A percentile compares a stretch with the other conserved stretches of the same genome.
phyloP scores from a whole-genome alignment of 2,113 vertebrate species.

The Ceuthmochares aereus region DNA sequence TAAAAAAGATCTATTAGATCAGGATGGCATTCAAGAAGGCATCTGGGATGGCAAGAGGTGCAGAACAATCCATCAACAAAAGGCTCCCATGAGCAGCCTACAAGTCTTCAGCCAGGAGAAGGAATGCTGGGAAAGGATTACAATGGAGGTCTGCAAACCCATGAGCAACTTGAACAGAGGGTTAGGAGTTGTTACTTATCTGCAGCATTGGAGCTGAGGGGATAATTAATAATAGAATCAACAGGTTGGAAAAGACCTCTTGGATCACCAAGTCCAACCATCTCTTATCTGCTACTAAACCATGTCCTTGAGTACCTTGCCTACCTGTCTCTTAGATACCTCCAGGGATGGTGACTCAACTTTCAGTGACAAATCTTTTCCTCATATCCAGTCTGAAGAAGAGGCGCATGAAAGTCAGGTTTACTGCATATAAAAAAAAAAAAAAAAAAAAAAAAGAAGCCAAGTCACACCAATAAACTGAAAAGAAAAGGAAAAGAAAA shows the following conservation, averaged over 20 bases:
- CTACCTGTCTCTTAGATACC: too few species aligned
- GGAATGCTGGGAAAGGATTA: neutral
- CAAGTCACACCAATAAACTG: neutral
- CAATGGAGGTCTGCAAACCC: neutral
- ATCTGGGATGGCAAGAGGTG: neutral
- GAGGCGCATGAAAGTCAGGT: neutral
- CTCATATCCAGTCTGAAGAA: too few species aligned
- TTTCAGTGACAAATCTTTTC: too few species aligned
- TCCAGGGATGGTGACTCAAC: too few species aligned
- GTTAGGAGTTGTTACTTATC: neutral
- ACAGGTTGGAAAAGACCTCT: too few species aligned
- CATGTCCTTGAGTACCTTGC: too few species aligned
- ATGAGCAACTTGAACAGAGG: neutral
- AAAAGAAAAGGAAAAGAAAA: neutral
- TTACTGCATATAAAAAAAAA: neutral
- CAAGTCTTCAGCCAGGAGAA: neutral
- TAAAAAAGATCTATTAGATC: neutral
- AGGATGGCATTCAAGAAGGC: neutral
- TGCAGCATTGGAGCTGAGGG: neutral
- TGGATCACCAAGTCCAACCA: too few species aligned
- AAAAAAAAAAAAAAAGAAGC: neutral
- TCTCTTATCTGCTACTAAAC: too few species aligned
- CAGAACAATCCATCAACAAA: rapidly evolving
- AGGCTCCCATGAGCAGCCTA: neutral
- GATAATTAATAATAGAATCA: neutral